Base-by-base conservation (phyloP, 1,140 invertebrate species). In the Temnothorax curvispinosus region DNA sequence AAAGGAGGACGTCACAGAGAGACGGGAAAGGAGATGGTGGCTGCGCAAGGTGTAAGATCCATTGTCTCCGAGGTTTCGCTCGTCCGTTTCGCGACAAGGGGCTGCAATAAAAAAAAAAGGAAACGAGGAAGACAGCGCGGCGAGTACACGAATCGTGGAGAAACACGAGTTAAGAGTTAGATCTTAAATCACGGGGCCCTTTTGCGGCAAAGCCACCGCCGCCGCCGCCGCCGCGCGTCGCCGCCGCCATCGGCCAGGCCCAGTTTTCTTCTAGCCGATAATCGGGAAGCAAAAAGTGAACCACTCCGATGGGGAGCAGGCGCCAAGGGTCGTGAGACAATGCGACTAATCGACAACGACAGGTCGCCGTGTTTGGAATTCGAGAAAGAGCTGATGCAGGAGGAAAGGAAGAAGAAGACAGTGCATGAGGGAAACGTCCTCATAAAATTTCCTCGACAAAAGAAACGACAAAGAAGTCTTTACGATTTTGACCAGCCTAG, bases 181-280 rank as follows among this genome's bases (percentile, higher is more conserved):
- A 91, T 91, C 92, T 92, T 94, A 94, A 94, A 94, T 93, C 93
- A 94, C 90, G 86, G 78, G 62, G 41, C 86, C 85, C 50, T 32
- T 88, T 88, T 88, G 75, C 81, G 71, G 81, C 47, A 44, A 21
- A 50, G 32, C 15, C 38, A 67, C 18, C 72, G 77, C 27, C 72
- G 27, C 32, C 27, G 74, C 71, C 27, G 27, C 27, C 1, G 27
- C 27, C 27, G 27, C 27, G 27, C 27, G 27, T 1, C 27, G 27
- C 27, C 15, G 56, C 13, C 27, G 74, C 71, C 44, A 6, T 7
- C 54, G 15, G 27, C 71, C 74, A 13, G 38, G 21, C 18, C 38
- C 64, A 27, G 54, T 52, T 80, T 74, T 67, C 71, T 81, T 85
- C 88, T 44, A 47, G 52, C 82, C 27, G 60, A 38, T 62, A 47